Evolutionary conservation across 2,888 invertebrate genomes (phyloP).

Genomic region (Flexamia atlantica): DNA sequence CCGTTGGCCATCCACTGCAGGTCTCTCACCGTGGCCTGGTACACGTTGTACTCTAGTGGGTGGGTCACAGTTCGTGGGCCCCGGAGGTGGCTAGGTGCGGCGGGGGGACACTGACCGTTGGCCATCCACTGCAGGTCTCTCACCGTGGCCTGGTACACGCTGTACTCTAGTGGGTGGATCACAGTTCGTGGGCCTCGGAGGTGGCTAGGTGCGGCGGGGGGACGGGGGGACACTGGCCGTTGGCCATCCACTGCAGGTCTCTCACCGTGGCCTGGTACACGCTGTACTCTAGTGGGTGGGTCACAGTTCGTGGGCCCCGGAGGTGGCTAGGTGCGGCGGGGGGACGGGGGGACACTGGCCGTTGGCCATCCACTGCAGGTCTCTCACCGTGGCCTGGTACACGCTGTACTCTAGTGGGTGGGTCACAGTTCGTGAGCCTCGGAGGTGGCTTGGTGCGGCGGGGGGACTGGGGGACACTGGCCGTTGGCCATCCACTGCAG

Average conservation of each 20-base stretch:
- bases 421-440: conserved; percentile 24
- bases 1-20: conserved; percentile 88
- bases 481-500: conserved; percentile 88
- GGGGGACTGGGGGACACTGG: conserved; percentile 75
- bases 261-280: conserved; percentile 88
- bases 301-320: conserved; percentile 13
- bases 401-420: conserved; percentile 84
- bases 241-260: conserved; percentile 90
- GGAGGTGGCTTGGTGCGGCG: background rate
- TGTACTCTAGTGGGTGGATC: conserved; percentile 79
- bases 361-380: conserved; percentile 89
- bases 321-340: background rate
- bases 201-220: background rate
- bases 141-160: conserved; percentile 90
- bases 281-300: conserved; percentile 67
- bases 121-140: conserved; percentile 91
- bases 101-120: conserved; percentile 78
- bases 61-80: conserved; percentile 16
- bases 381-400: conserved; percentile 88
- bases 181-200: conserved; percentile 5
- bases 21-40: conserved; percentile 86
- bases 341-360: conserved; percentile 77
- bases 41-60: conserved; percentile 76
- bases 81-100: background rate
- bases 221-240: conserved; percentile 78